A percentile compares a stretch with the other conserved stretches of the same genome.
Evolutionary conservation across 2,888 invertebrate species (phyloP).

Genomic region (Lordiphosa fenestrarum): DNA sequence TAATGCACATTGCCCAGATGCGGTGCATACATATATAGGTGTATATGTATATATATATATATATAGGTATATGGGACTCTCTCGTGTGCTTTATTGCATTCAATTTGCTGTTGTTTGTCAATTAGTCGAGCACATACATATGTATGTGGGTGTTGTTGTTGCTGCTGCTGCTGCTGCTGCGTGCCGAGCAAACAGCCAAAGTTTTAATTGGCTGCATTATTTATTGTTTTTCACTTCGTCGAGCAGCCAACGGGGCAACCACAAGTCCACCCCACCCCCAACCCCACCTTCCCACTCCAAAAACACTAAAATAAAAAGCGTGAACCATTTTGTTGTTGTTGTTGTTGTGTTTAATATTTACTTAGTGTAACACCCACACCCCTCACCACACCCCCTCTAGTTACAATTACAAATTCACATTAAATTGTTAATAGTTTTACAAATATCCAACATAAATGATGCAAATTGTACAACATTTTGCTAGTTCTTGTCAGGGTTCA

Average conservation of each 20-base stretch:
- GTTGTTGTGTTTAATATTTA: too few species aligned
- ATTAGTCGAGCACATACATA: slow-evolving; percentile 49
- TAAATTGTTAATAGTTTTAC: too few species aligned
- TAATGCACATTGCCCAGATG: slow-evolving; percentile 60
- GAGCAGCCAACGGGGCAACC: slow-evolving; percentile 53
- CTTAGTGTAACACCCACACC: too few species aligned
- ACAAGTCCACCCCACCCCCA: slow-evolving; percentile 17
- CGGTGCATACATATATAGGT: slow-evolving; percentile 20
- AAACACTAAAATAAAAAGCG: slow-evolving; percentile 8
- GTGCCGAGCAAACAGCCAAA: slow-evolving; percentile 64
- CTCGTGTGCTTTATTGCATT: slow-evolving; percentile 65
- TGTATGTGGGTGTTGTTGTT: slow-evolving; percentile 30
- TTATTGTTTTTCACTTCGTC: slow-evolving; percentile 71
- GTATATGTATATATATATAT: slow-evolving; percentile 2
- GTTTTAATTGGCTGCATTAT: slow-evolving; percentile 74
- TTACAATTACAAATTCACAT: too few species aligned
- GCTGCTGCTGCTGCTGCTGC: slow-evolving; percentile 37
- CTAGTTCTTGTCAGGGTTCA: too few species aligned
- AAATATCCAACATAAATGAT: too few species aligned
- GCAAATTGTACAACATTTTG: too few species aligned
- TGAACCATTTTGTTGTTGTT: slow-evolving; percentile 7
- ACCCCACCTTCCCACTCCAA: slow-evolving; percentile 19
- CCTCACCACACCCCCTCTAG: too few species aligned
- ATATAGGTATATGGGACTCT: slow-evolving; percentile 8
- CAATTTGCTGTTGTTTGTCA: slow-evolving; percentile 73